Percentiles rank a stretch among this genome's conserved stretches.
Evolutionary conservation across 1,140 invertebrate species (phyloP).

Genomic region (Meteorus sp.): DNA sequence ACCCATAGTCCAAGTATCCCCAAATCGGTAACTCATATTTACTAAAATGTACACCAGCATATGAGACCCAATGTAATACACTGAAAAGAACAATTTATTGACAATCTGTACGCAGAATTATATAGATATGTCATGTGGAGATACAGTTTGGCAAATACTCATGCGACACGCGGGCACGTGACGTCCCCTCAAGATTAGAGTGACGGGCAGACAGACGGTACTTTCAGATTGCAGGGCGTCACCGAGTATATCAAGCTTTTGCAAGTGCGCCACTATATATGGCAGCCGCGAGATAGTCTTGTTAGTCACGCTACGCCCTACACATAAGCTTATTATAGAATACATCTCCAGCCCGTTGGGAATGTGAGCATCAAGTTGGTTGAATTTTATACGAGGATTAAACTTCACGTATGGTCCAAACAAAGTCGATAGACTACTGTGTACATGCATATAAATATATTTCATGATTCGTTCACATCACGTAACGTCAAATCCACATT

Average conservation of each 20-base stretch:
- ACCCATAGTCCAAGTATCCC: too few species aligned
- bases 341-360: slow-evolving; percentile 15
- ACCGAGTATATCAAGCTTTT: too few species aligned
- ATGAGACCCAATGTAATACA: too few species aligned
- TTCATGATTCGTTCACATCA: background rate
- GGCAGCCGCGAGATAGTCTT: slow-evolving; percentile 44
- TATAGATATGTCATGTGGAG: too few species aligned
- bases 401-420: background rate
- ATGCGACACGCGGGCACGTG: slow-evolving; percentile 25
- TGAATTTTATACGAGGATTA: slow-evolving; percentile 28
- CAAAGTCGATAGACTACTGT: background rate
- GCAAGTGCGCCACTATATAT: too few species aligned
- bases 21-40: too few species aligned
- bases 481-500: background rate
- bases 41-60: too few species aligned
- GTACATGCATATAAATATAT: too few species aligned
- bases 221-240: slow-evolving; percentile 34
- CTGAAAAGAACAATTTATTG: too few species aligned
- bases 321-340: slow-evolving; percentile 32
- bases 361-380: slow-evolving; percentile 2
- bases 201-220: slow-evolving; percentile 27
- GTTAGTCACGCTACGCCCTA: slow-evolving; percentile 41
- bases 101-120: too few species aligned
- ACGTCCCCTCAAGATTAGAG: slow-evolving; percentile 32
- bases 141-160: background rate